Percentiles rank a stretch among this genome's conserved stretches.
These are phyloP conservation scores for Carapus acus DNA, from an alignment of 2,797 vertebrate genomes.

Conservation along the genomic window DNA sequence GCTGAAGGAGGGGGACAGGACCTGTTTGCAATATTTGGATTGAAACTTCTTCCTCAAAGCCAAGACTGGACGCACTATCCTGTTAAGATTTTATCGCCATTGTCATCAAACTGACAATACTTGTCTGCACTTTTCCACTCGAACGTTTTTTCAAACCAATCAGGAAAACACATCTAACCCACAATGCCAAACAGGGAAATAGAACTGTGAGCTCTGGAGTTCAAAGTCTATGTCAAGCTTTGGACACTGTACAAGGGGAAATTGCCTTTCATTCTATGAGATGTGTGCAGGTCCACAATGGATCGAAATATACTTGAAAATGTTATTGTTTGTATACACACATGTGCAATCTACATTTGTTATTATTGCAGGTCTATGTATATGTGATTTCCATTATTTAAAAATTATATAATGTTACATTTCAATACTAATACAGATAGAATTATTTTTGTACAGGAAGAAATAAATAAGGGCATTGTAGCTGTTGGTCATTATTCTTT, in stretches of 20 bases:
- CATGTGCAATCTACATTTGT: slow-evolving; percentile 77
- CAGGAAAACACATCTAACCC: slow-evolving; percentile 63
- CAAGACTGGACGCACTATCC: slow-evolving; percentile 60
- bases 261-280: slow-evolving; percentile 69
- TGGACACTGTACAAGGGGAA: slow-evolving; percentile 76
- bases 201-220: slow-evolving; percentile 52
- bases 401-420: slow-evolving; percentile 75
- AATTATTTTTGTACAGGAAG: slow-evolving; percentile 80
- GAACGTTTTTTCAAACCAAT: slow-evolving; percentile 64
- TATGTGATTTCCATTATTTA: slow-evolving; percentile 77
- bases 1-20: slow-evolving; percentile 44
- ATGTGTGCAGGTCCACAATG: slow-evolving; percentile 68
- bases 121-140: slow-evolving; percentile 69
- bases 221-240: slow-evolving; percentile 59
- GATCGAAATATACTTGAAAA: slow-evolving; percentile 80
- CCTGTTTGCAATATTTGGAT: slow-evolving; percentile 52
- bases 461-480: slow-evolving; percentile 78
- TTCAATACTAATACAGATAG: slow-evolving; percentile 73
- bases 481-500: slow-evolving; percentile 70
- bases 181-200: slow-evolving; percentile 60
- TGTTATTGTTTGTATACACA: slow-evolving; percentile 73
- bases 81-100: slow-evolving; percentile 59
- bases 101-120: slow-evolving; percentile 57
- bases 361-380: slow-evolving; percentile 72
- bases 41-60: slow-evolving; percentile 59